Conservation (phyloP, 2,797 vertebrate species). For the Cyprinodon diabolis region DNA sequence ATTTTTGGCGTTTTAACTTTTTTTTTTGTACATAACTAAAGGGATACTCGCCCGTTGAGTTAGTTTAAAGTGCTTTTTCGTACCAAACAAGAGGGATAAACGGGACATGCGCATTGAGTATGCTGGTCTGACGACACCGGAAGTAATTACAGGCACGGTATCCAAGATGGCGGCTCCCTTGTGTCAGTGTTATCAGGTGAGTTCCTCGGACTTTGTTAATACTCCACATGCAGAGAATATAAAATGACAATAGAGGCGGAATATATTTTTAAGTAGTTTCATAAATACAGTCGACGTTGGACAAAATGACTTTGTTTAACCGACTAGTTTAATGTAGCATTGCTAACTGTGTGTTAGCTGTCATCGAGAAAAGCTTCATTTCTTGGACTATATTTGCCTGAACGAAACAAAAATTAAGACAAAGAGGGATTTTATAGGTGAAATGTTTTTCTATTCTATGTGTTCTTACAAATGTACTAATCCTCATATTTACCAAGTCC, state of each 20-base stretch:
- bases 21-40: too few relatives aligned
- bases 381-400: background rate
- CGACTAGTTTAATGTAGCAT: background rate
- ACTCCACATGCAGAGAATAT: fast-evolving
- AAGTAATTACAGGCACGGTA: slow-evolving; percentile 59
- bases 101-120: too few relatives aligned
- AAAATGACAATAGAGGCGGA: fast-evolving
- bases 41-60: too few relatives aligned
- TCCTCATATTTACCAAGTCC: background rate
- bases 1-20: too few relatives aligned
- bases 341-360: slow-evolving; percentile 48
- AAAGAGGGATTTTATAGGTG: too few relatives aligned
- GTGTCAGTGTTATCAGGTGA: slow-evolving; percentile 83
- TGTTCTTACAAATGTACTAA: background rate
- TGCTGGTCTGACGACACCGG: slow-evolving; percentile 41
- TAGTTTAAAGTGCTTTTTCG: too few relatives aligned
- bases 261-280: fast-evolving
- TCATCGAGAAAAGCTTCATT: background rate
- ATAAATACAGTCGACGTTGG: fast-evolving
- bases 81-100: too few relatives aligned
- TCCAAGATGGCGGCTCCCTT: slow-evolving; percentile 85
- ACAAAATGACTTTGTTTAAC: fast-evolving
- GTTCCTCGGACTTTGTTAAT: background rate
- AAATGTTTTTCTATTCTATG: background rate
- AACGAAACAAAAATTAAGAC: background rate